phyloP scores from a whole-genome alignment of 2,888 invertebrate genomes.

The Andricus curvator region DNA sequence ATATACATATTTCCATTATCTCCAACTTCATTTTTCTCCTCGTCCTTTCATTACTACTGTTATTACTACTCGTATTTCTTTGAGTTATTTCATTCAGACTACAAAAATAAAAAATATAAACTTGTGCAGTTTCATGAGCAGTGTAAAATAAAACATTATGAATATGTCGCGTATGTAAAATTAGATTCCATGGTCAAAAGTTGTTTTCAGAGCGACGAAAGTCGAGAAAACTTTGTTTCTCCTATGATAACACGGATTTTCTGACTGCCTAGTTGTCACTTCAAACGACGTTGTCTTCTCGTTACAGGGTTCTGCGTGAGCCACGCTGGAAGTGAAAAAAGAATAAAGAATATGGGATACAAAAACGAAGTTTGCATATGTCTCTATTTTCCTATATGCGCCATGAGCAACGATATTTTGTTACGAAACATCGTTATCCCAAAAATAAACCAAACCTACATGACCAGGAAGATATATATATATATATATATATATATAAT shows the following conservation, averaged over 20 bases:
- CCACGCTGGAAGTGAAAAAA: neutral
- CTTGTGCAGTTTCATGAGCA: neutral
- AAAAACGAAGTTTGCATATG: neutral
- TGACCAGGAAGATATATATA: no score
- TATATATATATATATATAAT: no score
- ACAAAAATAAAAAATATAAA: neutral
- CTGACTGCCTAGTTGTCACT: slow-evolving; percentile 51
- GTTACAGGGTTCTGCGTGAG: neutral
- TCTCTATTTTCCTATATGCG: neutral
- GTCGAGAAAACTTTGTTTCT: neutral
- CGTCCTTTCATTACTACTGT: neutral
- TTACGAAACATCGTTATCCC: neutral
- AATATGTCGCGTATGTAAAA: neutral
- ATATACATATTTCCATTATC: neutral
- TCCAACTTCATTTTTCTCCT: neutral
- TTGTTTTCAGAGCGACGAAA: neutral
- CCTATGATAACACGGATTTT: slow-evolving; percentile 52
- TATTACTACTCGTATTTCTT: neutral
- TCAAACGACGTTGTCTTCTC: slow-evolving; percentile 34
- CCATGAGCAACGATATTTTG: neutral
- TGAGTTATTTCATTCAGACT: neutral
- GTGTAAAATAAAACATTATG: neutral
- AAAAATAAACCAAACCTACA: no score
- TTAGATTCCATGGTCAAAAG: neutral
- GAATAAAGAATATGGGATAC: neutral